Evolutionary conservation across 2,888 invertebrate species (phyloP), one percentile per base, ranked within the genome.

Genomic region (Oxyteleia sp.): DNA sequence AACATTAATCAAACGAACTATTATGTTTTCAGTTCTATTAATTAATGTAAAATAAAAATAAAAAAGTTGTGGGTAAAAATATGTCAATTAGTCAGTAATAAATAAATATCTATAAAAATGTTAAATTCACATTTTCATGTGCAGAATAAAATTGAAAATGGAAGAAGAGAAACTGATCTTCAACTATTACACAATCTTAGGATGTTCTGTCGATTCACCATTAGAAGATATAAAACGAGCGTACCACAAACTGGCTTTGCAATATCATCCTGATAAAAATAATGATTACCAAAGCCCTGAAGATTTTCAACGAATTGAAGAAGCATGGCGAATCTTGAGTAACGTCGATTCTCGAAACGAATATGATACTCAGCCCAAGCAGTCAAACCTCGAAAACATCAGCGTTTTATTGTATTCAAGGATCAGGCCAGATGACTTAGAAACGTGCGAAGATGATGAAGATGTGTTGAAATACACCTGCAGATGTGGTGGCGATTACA

Each of bases 291-390:
- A 82, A 1, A 82, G 83, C 38, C 15, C 81, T 23, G 89, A 92
- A 45, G 86, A 92, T 83, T 95, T 95, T 91, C 91, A 94, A 74
- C 90, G 91, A 57, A 94, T 97, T 82, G 95, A 96, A 89, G 94
- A 95, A 89, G 97, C 97, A n/a, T 97, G 96, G 96, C 95, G 95
- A 86, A 94, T 95, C 68, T 92, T 97, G 45, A 94, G 95, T 88
- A 94, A 96, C 91, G 94, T 95, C 35, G 90, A 94, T 47, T 94
- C 92, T 55, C 94, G 96, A 68, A 95, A 94, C 91, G 94, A 95
- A 86, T 97, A 97, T 89, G 96, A 97, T 91, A 95, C 95, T 3
- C 93, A 94, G 87, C 93, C 95, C 69, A 93, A 94, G 66, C 95
- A 96, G 90, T 93, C 94, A 26, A 95, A 95, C 90, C 94, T 96